Base-by-base conservation (phyloP, 2,113 vertebrate species). In the Rhineura floridana region DNA sequence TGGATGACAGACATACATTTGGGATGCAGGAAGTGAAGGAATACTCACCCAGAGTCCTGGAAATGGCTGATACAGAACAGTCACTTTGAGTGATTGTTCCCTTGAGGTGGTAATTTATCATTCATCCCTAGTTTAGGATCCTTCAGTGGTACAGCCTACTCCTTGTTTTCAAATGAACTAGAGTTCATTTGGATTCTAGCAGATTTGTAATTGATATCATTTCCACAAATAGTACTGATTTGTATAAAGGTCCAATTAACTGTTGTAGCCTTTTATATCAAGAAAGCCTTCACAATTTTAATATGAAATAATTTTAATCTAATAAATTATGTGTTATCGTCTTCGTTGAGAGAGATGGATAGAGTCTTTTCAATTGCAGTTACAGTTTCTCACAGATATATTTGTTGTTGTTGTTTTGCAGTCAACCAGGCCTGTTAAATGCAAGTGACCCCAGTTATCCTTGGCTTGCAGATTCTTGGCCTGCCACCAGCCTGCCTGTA, bases 381-480 rank as follows among this genome's bases (percentile, higher is more conserved):
- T 65, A 5, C 67, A 83, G 9, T 90, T 33, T 82, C 36, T 90
- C 33, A 78, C 15, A 90, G 50, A 84, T 79, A n/a, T 4, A 73
- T 85, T 82, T 65, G 63, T 86, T 78, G 65, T 46, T 73, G 63
- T 48, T 92, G 88, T 85, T 93, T 30, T 92, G 92, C 92, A 99
- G 99, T 93, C 98, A 99, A 42, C 98, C 99, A 80, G 99, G 99
- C 91, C 95, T 99, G 88, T 95, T 99, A 88, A 99, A 98, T 91
- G 96, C 98, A 79, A 97, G 98, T 89, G 99, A 99, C 92, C 97
- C 98, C 33, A 98, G 95, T 79, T 99, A 99, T 89, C 99, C 99
- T 84, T 99, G 99, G 99, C 97, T 99, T 93, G 98, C 99, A 6
- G 99, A 99, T 95, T 99, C 99, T 33, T 99, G 99, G 99, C 99